Percentiles rank a stretch among this genome's conserved stretches.
phyloP scores from a whole-genome alignment of 2,888 invertebrate genomes.

The Stratiomys singularior region DNA sequence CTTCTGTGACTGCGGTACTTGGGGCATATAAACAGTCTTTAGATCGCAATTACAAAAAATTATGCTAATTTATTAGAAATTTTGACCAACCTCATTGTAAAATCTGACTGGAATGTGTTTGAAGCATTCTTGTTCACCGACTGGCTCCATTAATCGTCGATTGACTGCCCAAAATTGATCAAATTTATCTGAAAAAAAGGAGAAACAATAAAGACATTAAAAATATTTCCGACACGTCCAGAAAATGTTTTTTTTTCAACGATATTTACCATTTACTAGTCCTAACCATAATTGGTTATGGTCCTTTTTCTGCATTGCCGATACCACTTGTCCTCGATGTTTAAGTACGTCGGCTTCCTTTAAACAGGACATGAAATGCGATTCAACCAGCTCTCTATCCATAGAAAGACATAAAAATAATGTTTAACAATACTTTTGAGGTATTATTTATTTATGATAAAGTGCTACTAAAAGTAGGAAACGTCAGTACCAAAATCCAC shows the following conservation, averaged over 20 bases:
- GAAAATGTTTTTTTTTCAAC: too few species aligned
- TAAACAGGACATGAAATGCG: slow-evolving; percentile 93
- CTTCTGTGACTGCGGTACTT: too few species aligned
- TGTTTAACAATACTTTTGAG: too few species aligned
- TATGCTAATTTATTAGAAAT: too few species aligned
- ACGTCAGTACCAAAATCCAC: too few species aligned
- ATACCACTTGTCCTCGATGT: slow-evolving; percentile 89
- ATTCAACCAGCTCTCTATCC: slow-evolving; percentile 86
- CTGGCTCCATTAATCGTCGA: slow-evolving; percentile 90
- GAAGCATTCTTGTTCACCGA: slow-evolving; percentile 82
- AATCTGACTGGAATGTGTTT: slow-evolving; percentile 91
- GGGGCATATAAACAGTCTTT: too few species aligned
- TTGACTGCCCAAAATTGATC: slow-evolving; percentile 99
- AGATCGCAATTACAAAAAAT: too few species aligned
- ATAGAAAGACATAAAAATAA: too few species aligned
- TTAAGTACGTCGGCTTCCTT: slow-evolving; percentile 99
- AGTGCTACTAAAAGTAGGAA: too few species aligned
- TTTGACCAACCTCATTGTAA: slow-evolving; percentile 70
- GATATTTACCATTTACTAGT: slow-evolving; percentile 82
- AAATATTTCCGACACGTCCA: not conserved
- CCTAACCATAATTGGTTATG: slow-evolving; percentile 97
- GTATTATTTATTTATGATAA: not conserved
- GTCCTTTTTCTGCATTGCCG: slow-evolving; percentile 94
- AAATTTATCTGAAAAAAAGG: slow-evolving; percentile 82
- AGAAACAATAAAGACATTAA: slow-evolving; percentile 12